Base-by-base conservation (phyloP, 2,797 vertebrate genomes). In the Poecilia wingei region DNA sequence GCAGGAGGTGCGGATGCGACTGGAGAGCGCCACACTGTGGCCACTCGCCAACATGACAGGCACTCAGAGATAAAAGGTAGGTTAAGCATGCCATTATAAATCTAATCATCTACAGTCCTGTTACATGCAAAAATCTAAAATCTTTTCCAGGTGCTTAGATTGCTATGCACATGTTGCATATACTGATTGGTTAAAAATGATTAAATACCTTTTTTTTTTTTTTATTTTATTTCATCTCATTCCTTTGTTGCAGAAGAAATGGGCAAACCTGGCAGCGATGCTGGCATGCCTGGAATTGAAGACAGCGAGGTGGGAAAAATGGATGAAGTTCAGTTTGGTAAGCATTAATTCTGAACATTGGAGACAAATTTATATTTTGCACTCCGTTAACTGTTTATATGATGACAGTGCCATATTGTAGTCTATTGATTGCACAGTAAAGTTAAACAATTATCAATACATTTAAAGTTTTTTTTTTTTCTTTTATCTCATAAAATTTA, bases 271-370 rank as follows among this genome's bases (percentile, higher is more conserved):
- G 97, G 95, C 87, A 97, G 97, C 91, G 98, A 99, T 84, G 98
- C 98, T 78, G 98, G 98, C 77, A 99, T 99, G 98, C 98, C 98
- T 81, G 98, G 97, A 71, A 97, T 99, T 91, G 98, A 99, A 93
- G 98, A 99, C 92, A 98, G 97, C 59, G 98, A 97, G 82, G 96
- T 97, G 80, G 97, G 96, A 69, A 99, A 99, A 93, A 94, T 92
- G 4, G 97, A 98, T 16, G 96, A 97, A 41, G 84, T 95, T 74
- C 97, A 97, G 41, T 97, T 96, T 87, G 95, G 97, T 98, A 84
- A 96, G 96, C 59, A 53, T 13, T 43, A 1, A 51, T 49, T 22
- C 12, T 68, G 6, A 59, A 71, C 13, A 49, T 5, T 68, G 20
- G 39, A 12, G 9, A 22, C 4, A 22, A 41, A 5, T 41, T 13